A percentile compares a stretch with the other conserved stretches of the same genome.
phyloP scores from a whole-genome alignment of 2,888 invertebrate genomes.

The Eubasilissa splendida region DNA sequence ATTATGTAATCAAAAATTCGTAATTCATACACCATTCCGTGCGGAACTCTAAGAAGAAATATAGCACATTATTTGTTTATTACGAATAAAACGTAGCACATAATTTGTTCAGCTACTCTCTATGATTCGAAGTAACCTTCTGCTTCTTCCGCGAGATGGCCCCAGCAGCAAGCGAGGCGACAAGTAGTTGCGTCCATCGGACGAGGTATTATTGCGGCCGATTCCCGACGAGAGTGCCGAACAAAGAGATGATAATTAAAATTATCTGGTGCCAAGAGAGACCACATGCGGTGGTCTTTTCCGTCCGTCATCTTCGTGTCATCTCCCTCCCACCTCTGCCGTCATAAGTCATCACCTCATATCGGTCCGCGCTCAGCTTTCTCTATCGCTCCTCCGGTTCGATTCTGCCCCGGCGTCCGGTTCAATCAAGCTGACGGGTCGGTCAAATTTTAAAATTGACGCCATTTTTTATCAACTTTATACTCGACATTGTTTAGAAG shows the following conservation, averaged over 20 bases:
- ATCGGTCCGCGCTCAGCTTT: constrained; percentile 15
- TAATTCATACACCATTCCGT: too few species aligned
- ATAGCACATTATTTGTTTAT: background rate
- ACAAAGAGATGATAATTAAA: constrained; percentile 56
- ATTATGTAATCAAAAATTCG: too few species aligned
- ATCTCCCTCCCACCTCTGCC: constrained; percentile 17
- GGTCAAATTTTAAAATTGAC: background rate
- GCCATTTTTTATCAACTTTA: background rate
- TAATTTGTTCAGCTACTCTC: background rate
- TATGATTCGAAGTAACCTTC: background rate
- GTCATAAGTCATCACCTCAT: constrained; percentile 34
- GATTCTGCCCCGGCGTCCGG: background rate
- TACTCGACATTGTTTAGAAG: too few species aligned
- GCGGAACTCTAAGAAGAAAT: too few species aligned
- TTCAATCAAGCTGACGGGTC: background rate
- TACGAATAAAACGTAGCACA: background rate
- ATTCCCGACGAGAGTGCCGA: constrained; percentile 44
- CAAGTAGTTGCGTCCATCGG: constrained; percentile 4
- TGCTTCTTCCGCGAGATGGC: background rate
- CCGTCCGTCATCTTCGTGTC: constrained; percentile 51
- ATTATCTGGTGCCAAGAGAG: constrained; percentile 51
- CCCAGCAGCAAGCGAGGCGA: background rate
- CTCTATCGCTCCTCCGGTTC: background rate
- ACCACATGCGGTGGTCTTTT: constrained; percentile 53
- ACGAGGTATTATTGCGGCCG: background rate